Base-by-base conservation (phyloP, 2,113 vertebrate species). In the Grus americana region DNA sequence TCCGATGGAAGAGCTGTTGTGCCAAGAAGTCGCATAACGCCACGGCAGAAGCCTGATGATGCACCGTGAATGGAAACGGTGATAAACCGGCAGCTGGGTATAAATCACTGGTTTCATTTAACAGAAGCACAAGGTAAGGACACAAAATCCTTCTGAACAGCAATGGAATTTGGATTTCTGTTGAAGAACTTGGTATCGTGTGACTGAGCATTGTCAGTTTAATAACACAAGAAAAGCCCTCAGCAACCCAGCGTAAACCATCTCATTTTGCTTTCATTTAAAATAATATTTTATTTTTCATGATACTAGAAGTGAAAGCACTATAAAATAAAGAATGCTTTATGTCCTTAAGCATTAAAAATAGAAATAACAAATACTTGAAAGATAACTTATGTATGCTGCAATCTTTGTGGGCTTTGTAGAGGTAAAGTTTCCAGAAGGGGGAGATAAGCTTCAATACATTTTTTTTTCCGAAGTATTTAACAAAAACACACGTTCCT, bases 21-120 rank as follows among this genome's bases (percentile, higher is more conserved):
- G 14, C 42, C 42, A 2, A 15, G 52, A 36, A 32, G 11, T 2
- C 4, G 11, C 46, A 0, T 5, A 13, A 17, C 0, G 27, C 40
- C 34, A 0, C 55, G 5, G 29, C 20, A 2, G 38, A 22, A 57
- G 38, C 32, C 65, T 30, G 34, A 12, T 42, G 40, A 5, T 14
- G 59, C 32, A 2, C 24, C 12, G 7, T 1, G 30, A 54, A n/a
- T 5, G 9, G 17, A 14, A 57, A 18, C 13, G 0, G 65, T 1
- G 54, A 3, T 42, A 2, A 49, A 65, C 22, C 0, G 58, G 16
- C 63, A 13, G 47, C 78, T 10, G 76, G 34, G 32, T 30, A 8
- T 38, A 40, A 32, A 9, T 20, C 57, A 4, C 46, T 5, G 30
- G 3, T 5, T 34, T 22, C 12, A 1, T 82, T 40, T 11, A 54